Conservation (phyloP, 2,113 vertebrate genomes). For the Lanius ludovicianus region DNA sequence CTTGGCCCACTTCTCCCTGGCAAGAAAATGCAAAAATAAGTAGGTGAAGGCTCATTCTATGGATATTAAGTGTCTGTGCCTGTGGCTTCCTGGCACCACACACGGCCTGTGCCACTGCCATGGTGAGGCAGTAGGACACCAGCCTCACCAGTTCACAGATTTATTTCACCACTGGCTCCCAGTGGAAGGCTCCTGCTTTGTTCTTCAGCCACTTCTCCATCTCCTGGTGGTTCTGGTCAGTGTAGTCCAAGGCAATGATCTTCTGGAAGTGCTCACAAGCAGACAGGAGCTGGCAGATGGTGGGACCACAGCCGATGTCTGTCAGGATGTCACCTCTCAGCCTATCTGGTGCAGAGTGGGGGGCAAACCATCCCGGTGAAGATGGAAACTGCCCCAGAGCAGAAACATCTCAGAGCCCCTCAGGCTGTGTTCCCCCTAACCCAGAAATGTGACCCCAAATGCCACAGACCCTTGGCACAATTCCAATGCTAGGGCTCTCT, state of each 20-base stretch:
- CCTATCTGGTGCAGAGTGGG: background rate
- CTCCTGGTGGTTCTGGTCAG: slow-evolving; percentile 39
- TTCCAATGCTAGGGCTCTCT: background rate
- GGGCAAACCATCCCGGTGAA: background rate
- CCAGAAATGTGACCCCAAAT: rapidly evolving
- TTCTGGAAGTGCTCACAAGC: background rate
- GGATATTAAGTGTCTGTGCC: background rate
- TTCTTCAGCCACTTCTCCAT: background rate
- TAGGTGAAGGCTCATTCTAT: rapidly evolving
- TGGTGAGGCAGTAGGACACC: background rate
- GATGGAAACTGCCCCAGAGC: background rate
- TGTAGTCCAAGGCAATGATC: slow-evolving; percentile 47
- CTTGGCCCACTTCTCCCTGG: slow-evolving; percentile 36
- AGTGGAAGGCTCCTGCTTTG: background rate
- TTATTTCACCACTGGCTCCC: background rate
- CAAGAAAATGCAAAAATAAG: background rate
- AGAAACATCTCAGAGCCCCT: background rate
- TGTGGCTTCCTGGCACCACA: background rate
- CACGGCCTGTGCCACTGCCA: rapidly evolving
- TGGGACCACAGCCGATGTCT: slow-evolving; percentile 52
- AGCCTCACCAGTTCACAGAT: background rate
- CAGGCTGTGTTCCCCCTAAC: background rate
- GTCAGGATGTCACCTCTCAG: slow-evolving; percentile 29
- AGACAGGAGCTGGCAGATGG: slow-evolving; percentile 55
- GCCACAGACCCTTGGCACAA: rapidly evolving